Evolutionary conservation across 2,888 invertebrate genomes (phyloP), one percentile per base, ranked within the genome.

Genomic region (Apodemia hepburni): DNA sequence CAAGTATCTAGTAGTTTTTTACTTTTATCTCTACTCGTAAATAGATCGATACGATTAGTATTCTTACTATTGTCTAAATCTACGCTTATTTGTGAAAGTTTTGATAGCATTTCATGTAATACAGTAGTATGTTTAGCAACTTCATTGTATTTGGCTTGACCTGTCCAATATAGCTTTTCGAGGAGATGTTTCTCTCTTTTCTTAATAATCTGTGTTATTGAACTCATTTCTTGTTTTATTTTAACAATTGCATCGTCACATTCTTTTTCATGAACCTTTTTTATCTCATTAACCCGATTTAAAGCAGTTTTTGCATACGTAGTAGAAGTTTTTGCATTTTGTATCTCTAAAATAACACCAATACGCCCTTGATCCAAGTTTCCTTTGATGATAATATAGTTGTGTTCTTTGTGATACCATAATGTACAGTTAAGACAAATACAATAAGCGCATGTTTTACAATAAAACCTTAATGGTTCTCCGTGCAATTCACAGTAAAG

Each of bases 401-500:
- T 29, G 27, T 57, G 54, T 57, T 27, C 27, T 29, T 57, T 57
- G 7, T 57, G 54, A n/a, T 27, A 57, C 54, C 54, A 57, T 15
- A 57, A 8, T 4, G 54, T 57, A 27, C 54, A 57, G 12, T 57
- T 57, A 5, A 57, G 54, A 7, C 54, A 57, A 29, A 57, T 57
- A n/a, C 54, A 57, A n/a, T 27, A 57, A 27, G 54, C 15, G 6
- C 54, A 57, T 15, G 54, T 57, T 29, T 57, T 27, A 15, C 54
- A 57, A 57, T 57, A 57, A 57, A 57, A 29, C n/a, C 54, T 57
- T 29, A 57, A 7, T 2, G 54, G 29, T 57, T 57, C 54, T 57
- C 54, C 54, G 8, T 57, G 54, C 29, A 57, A 12, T 15, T 57
- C 54, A 57, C 54, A 57, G n/a, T 29, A 57, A 60, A 60, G 64